These are phyloP conservation scores for Xestobium rufovillosum DNA, from an alignment of 2,888 invertebrate species.

Conservation along the genomic window DNA sequence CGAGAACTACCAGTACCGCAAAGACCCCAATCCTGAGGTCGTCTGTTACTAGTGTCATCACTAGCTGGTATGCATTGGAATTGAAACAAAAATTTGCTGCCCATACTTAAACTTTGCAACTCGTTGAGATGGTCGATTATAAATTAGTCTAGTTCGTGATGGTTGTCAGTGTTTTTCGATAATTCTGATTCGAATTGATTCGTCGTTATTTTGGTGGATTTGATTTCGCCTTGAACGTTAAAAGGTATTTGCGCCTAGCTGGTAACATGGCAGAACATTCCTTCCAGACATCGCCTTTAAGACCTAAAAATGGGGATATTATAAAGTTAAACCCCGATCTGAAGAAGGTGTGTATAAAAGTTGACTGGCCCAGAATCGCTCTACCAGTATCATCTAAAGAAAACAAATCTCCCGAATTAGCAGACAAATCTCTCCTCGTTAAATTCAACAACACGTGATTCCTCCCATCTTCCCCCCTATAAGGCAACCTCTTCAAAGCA, in stretches of 20 bases:
- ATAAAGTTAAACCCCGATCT: constrained; percentile 67
- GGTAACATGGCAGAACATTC: constrained; percentile 83
- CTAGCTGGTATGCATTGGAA: constrained; percentile 78
- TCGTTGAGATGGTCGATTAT: constrained; percentile 62
- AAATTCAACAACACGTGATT: constrained; percentile 86
- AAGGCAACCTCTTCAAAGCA: constrained; percentile 63
- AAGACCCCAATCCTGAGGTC: constrained; percentile 71
- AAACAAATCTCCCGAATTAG: constrained; percentile 64
- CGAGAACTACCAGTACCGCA: constrained; percentile 80
- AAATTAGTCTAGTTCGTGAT: constrained; percentile 55
- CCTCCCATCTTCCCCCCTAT: constrained; percentile 92
- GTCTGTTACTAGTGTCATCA: constrained; percentile 52
- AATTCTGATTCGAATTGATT: neutral
- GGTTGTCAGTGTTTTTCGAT: constrained; percentile 35
- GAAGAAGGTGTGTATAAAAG: constrained; percentile 60
- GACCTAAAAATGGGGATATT: constrained; percentile 78
- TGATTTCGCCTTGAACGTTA: constrained; percentile 73
- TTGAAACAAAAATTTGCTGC: constrained; percentile 71
- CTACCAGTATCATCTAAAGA: constrained; percentile 65
- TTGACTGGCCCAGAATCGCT: constrained; percentile 81
- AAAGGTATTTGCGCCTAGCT: constrained; percentile 73
- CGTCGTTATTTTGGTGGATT: constrained; percentile 22
- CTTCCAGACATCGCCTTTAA: constrained; percentile 83
- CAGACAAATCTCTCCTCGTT: constrained; percentile 64
- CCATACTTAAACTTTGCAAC: constrained; percentile 54